These are phyloP conservation scores for Mythimna lalbum DNA, from an alignment of 2,888 invertebrate genomes.

Conservation along the genomic window DNA sequence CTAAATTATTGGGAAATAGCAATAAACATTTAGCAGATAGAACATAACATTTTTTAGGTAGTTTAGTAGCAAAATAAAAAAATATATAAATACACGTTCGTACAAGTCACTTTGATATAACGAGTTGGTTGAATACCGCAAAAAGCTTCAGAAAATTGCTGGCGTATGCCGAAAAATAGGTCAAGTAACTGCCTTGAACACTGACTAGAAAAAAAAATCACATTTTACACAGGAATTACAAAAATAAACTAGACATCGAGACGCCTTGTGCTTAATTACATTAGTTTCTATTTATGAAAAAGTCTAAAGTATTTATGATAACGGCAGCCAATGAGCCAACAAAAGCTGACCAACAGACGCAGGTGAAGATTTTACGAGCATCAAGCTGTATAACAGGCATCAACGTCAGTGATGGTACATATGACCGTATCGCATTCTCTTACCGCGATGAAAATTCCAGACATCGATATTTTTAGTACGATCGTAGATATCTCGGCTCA, in stretches of 20 bases:
- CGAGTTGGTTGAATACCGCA: conserved; percentile 38
- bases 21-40: not conserved
- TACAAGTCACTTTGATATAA: conserved; percentile 35
- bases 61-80: conserved; percentile 9
- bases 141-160: conserved; percentile 53
- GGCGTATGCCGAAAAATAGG: conserved; percentile 72
- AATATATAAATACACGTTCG: conserved; percentile 26
- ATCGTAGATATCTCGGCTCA: conserved; percentile 71
- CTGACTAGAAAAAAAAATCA: conserved; percentile 73
- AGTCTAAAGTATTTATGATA: no score
- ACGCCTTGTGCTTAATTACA: conserved; percentile 83
- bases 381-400: conserved; percentile 72
- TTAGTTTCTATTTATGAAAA: conserved; percentile 64
- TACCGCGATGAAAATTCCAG: conserved; percentile 75
- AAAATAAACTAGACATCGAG: conserved; percentile 76
- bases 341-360: conserved; percentile 66
- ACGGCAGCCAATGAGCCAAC: conserved; percentile 65
- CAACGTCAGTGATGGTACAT: conserved; percentile 72
- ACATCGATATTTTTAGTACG: conserved; percentile 76
- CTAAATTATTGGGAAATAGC: conserved; percentile 6
- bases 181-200: conserved; percentile 75
- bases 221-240: conserved; percentile 70
- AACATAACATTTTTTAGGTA: not conserved
- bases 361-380: conserved; percentile 75
- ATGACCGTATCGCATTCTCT: conserved; percentile 75